Evolutionary conservation across 2,797 vertebrate genomes (phyloP).

Genomic region (Aratinga solstitialis): DNA sequence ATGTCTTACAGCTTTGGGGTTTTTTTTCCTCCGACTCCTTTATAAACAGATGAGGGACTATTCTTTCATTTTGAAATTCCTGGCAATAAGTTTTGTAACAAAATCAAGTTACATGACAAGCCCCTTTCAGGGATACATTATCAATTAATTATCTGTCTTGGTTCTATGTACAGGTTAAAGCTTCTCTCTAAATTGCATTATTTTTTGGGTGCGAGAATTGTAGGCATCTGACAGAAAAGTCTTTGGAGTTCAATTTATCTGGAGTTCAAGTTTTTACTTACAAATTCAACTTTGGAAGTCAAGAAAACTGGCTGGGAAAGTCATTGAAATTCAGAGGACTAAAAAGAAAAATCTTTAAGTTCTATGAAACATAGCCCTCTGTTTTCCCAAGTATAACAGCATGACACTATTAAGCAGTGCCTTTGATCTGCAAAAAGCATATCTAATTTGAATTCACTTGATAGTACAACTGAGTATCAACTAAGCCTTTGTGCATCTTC

Average conservation of each 20-base stretch:
- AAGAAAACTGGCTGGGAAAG: not conserved
- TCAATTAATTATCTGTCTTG: not conserved
- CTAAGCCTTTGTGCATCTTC: not conserved
- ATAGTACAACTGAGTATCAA: not conserved
- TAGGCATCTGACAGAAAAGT: not conserved
- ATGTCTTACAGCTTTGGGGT: not conserved
- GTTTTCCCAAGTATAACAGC: not conserved
- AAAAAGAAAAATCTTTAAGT: conserved; percentile 15
- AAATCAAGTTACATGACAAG: not conserved
- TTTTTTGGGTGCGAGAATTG: not conserved
- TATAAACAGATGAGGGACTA: not conserved
- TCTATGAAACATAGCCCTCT: not conserved
- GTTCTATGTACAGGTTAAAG: not conserved
- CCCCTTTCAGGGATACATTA: not conserved
- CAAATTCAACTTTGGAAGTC: conserved; percentile 12
- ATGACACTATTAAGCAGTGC: not conserved
- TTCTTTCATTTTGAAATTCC: not conserved
- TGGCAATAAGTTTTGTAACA: not conserved
- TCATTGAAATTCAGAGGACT: conserved; percentile 1
- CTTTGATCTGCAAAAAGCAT: conserved; percentile 46
- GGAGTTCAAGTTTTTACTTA: not conserved
- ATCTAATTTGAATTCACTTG: conserved; percentile 54
- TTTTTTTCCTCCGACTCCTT: not conserved
- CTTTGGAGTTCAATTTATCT: not conserved
- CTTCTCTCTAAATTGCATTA: not conserved